phyloP scores from a whole-genome alignment of 2,797 vertebrate species.

The Lophotriccus pileatus region DNA sequence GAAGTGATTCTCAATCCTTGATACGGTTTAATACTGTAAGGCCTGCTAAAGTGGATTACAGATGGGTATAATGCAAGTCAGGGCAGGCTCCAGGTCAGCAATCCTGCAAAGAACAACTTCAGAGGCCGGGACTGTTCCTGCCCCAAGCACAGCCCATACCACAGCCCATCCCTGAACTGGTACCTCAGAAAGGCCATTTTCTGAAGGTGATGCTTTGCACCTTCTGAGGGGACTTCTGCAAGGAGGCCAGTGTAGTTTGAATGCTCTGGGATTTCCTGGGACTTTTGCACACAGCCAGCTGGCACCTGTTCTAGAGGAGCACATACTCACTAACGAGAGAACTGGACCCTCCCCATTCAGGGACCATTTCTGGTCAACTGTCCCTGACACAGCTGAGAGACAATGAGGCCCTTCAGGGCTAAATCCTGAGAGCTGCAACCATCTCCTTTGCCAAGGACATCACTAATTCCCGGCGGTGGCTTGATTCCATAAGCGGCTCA shows the following conservation, averaged over 20 bases:
- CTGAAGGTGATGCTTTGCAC: background rate
- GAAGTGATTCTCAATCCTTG: background rate
- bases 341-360: background rate
- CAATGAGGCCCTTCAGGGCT: constrained; percentile 38
- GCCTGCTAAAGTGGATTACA: constrained; percentile 47
- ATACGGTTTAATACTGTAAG: constrained; percentile 18
- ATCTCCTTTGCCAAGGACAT: constrained; percentile 61
- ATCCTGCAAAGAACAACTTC: background rate
- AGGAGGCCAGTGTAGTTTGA: background rate
- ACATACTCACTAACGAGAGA: background rate
- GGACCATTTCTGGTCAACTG: background rate
- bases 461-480: constrained; percentile 25
- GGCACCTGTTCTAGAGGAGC: background rate
- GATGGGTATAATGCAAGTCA: background rate
- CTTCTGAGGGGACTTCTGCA: background rate
- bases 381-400: background rate
- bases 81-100: constrained; percentile 22
- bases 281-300: background rate
- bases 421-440: background rate
- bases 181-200: background rate
- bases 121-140: background rate
- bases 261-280: background rate
- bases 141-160: background rate
- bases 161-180: background rate
- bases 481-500: constrained; percentile 58